Conservation (phyloP, 37 sponge, comb jelly and placozoan species). For the Dysidea cf. avara region DNA sequence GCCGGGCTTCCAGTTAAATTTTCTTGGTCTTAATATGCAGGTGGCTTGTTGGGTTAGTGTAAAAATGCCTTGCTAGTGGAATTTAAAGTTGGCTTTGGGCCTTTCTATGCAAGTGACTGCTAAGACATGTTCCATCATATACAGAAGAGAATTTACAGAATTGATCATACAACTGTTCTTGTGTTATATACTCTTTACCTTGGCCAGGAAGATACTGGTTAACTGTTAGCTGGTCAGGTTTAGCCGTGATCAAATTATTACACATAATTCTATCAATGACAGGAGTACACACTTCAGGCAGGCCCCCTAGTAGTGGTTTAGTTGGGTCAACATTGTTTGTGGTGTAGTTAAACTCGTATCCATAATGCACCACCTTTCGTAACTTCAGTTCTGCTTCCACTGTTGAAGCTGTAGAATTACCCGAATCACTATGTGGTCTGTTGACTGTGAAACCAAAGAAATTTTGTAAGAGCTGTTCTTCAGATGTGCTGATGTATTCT, state of each 20-base stretch:
- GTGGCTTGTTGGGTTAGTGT: too few species aligned
- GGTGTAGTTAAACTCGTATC: slow-evolving; percentile 85
- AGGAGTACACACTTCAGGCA: slow-evolving; percentile 50
- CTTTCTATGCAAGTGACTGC: too few species aligned
- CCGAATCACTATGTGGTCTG: not conserved
- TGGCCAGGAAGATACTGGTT: slow-evolving; percentile 89
- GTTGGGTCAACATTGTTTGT: slow-evolving; percentile 69
- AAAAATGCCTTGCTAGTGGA: too few species aligned
- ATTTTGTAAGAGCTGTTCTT: slow-evolving; percentile 44
- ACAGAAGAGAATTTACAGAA: too few species aligned
- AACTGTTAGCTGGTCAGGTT: slow-evolving; percentile 89
- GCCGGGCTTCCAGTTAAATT: too few species aligned
- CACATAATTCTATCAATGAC: slow-evolving; percentile 43
- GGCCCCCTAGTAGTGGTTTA: slow-evolving; percentile 60
- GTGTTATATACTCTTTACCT: too few species aligned
- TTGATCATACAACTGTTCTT: too few species aligned
- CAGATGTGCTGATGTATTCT: slow-evolving; percentile 42
- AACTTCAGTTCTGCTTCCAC: slow-evolving; percentile 44
- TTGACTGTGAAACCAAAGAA: slow-evolving; percentile 12
- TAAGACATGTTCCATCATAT: too few species aligned
- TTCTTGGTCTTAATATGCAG: too few species aligned
- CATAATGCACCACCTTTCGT: slow-evolving; percentile 78
- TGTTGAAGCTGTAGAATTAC: not conserved
- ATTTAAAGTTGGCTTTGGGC: too few species aligned
- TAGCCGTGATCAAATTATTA: slow-evolving; percentile 1